Percentiles rank a stretch among this genome's conserved stretches.
Evolutionary conservation across 2,797 vertebrate genomes (phyloP).

Genomic region (Erpetoichthys calabaricus): DNA sequence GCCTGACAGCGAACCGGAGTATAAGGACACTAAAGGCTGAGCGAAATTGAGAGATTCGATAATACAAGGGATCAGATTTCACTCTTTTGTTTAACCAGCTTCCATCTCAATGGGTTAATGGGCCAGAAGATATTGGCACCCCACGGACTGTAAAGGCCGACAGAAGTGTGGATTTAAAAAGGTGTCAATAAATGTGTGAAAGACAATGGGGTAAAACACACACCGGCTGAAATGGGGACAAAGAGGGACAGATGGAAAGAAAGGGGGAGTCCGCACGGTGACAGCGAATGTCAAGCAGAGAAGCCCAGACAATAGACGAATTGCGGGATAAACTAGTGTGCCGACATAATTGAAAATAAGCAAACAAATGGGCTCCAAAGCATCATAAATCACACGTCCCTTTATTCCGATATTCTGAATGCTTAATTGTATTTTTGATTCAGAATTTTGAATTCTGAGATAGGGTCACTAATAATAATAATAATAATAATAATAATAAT

Average conservation of each 20-base stretch:
- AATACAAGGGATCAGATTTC: conserved; percentile 48
- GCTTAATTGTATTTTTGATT: too few species aligned
- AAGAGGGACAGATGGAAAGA: conserved; percentile 77
- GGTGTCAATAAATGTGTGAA: conserved; percentile 53
- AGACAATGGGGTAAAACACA: conserved; percentile 73
- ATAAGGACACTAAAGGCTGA: conserved; percentile 23
- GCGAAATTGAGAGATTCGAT: conserved; percentile 38
- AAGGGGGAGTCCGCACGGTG: conserved; percentile 29
- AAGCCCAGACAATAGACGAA: conserved; percentile 42
- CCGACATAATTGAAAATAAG: conserved; percentile 42
- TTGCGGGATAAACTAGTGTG: conserved; percentile 40
- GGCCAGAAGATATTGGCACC: conserved; percentile 76
- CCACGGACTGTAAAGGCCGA: conserved; percentile 42
- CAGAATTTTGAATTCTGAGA: too few species aligned
- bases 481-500: too few species aligned
- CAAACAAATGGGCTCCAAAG: conserved; percentile 30
- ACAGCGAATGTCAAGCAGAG: conserved; percentile 46
- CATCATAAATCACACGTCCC: conserved; percentile 1
- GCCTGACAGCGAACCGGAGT: conserved; percentile 18
- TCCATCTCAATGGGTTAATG: conserved; percentile 82
- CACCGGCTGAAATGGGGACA: conserved; percentile 38
- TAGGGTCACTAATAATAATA: too few species aligned
- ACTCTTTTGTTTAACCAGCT: conserved; percentile 65
- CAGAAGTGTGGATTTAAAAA: conserved; percentile 54
- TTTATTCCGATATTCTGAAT: too few species aligned